Evolutionary conservation across 2,113 vertebrate species (phyloP), one percentile per base, ranked within the genome.

Genomic region (Podarcis cretensis): DNA sequence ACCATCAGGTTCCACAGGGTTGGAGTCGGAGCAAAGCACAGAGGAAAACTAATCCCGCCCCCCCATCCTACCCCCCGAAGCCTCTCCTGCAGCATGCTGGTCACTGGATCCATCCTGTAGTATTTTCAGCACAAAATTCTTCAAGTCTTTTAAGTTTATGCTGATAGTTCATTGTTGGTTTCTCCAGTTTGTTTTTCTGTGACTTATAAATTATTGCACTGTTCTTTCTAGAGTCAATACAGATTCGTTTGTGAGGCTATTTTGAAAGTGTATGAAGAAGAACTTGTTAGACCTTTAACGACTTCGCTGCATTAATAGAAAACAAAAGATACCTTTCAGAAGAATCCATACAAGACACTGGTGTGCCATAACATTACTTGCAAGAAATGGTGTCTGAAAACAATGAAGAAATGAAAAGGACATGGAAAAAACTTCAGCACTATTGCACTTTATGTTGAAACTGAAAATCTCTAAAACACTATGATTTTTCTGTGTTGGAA

Each of bases 221-320:
- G 91, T 96, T 54, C 90, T 94, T 96, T 95, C 88, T 97, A 98
- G 99, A 99, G 99, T 97, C 99, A 99, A 94, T 99, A 99, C 96
- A 98, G 98, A 96, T 99, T 99, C 93, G 98, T 99, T 88, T 99
- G 98, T 92, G 99, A 99, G 97, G 99, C 99, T 96, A 99, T 99
- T 96, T 95, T 99, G 97, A 99, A 97, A 96, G 99, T 99, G 40
- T 99, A 99, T 89, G 98, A 99, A 97, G 98, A 99, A 96, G 98
- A 97, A 86, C 96, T 98, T 96, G 97, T 98, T 95, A 98, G 97
- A 96, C 98, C 98, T 57, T 96, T 97, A 92, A 97, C 96, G 87
- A 91, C 96, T 78, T 95, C 95, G 85, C 95, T 98, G 93, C 97
- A 98, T 97, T 97, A 98, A 96, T 98, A 97, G 96, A 83, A 95